Conservation (phyloP, 2,888 invertebrate species). For the Ennomos quercinarius region DNA sequence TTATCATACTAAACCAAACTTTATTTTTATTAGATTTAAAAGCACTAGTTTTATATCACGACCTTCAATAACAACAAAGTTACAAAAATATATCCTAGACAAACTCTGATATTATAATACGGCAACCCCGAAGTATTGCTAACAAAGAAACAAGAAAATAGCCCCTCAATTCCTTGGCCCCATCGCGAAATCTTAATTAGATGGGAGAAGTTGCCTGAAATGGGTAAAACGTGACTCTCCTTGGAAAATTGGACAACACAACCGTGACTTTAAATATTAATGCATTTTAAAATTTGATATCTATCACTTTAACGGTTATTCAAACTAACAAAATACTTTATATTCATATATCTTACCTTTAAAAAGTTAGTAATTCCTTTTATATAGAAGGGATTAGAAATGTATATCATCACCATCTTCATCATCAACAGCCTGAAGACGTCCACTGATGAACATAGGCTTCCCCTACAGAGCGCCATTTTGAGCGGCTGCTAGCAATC, state of each 20-base stretch:
- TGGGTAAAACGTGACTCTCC: conserved; percentile 58
- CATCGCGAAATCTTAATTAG: conserved; percentile 56
- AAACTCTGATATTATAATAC: background rate
- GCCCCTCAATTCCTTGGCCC: conserved; percentile 41
- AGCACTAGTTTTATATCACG: no score
- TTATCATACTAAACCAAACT: no score
- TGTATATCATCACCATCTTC: no score
- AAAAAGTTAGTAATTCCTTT: no score
- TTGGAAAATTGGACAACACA: conserved; percentile 45
- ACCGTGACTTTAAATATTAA: conserved; percentile 31
- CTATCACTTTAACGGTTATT: conserved; percentile 9
- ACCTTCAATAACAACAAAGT: no score
- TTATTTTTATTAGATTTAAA: no score
- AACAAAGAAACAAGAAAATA: conserved; percentile 44
- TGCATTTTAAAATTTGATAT: conserved; percentile 34
- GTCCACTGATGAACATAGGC: no score
- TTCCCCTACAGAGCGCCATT: no score
- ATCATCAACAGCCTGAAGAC: no score
- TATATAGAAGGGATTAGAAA: no score
- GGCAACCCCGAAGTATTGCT: conserved; percentile 25
- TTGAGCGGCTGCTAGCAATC: no score
- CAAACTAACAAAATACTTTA: background rate
- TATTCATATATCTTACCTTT: background rate
- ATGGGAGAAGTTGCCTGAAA: conserved; percentile 57
- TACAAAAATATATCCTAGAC: background rate